Percentiles rank a stretch among this genome's conserved stretches.
Evolutionary conservation across 2,797 vertebrate species (phyloP).

Genomic region (Oophaga sylvatica): DNA sequence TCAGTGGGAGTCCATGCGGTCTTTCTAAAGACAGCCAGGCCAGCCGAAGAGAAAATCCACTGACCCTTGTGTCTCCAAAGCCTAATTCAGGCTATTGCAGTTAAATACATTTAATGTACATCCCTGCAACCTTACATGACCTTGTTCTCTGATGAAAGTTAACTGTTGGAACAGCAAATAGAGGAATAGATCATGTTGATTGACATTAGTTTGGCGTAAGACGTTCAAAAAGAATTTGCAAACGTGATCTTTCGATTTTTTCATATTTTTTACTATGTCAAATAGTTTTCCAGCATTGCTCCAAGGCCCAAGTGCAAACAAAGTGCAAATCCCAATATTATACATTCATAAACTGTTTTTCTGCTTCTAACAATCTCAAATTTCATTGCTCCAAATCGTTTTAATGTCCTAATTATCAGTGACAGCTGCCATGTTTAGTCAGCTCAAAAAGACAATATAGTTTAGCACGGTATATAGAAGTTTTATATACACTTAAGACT

Average conservation of each 20-base stretch:
- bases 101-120: not conserved
- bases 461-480: slow-evolving; percentile 8
- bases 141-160: not conserved
- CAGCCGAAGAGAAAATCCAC: too few species aligned
- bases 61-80: too few species aligned
- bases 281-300: not conserved
- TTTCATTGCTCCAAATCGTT: slow-evolving; percentile 22
- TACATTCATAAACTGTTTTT: slow-evolving; percentile 22
- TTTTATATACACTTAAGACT: slow-evolving; percentile 32
- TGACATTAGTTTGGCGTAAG: not conserved
- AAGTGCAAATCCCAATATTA: not conserved
- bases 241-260: not conserved
- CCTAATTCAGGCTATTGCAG: not conserved
- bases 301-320: not conserved
- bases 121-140: not conserved
- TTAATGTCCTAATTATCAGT: slow-evolving; percentile 41
- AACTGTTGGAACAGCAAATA: not conserved
- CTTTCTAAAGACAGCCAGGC: too few species aligned
- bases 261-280: not conserved
- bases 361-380: slow-evolving; percentile 17
- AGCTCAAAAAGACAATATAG: slow-evolving; percentile 32
- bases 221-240: not conserved
- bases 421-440: slow-evolving; percentile 48
- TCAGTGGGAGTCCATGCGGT: too few species aligned
- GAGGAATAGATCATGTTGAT: not conserved